These are phyloP conservation scores for Eciton burchellii DNA, from an alignment of 1,140 invertebrate genomes.

Conservation along the genomic window DNA sequence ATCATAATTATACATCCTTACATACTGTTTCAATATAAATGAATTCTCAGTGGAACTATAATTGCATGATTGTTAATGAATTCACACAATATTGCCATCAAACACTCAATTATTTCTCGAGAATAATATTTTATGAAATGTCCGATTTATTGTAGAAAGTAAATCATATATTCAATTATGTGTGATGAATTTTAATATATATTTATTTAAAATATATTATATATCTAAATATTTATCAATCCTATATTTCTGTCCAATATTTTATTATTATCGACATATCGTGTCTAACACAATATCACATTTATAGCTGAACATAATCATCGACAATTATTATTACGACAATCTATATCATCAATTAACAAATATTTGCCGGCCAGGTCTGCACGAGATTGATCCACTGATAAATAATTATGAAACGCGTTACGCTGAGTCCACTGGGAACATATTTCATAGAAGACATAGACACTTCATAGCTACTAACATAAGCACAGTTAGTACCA, in stretches of 20 bases:
- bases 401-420: constrained; percentile 59
- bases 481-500: constrained; percentile 22
- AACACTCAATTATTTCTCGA: not conserved
- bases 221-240: no score
- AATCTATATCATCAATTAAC: no score
- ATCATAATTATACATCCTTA: not conserved
- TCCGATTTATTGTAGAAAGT: not conserved
- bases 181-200: no score
- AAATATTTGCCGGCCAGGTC: no score
- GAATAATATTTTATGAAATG: not conserved
- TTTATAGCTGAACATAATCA: no score
- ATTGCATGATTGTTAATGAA: not conserved
- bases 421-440: constrained; percentile 64
- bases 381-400: not conserved
- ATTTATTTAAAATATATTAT: no score
- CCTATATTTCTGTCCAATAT: no score
- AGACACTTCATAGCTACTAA: constrained; percentile 4
- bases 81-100: not conserved
- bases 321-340: no score
- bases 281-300: no score
- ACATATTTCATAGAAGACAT: constrained; percentile 26
- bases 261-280: no score
- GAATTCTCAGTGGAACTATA: not conserved
- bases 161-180: no score
- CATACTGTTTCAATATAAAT: not conserved